These are phyloP conservation scores for Drosophila sechellia DNA, from an alignment of 1,140 invertebrate genomes.

Conservation along the genomic window DNA sequence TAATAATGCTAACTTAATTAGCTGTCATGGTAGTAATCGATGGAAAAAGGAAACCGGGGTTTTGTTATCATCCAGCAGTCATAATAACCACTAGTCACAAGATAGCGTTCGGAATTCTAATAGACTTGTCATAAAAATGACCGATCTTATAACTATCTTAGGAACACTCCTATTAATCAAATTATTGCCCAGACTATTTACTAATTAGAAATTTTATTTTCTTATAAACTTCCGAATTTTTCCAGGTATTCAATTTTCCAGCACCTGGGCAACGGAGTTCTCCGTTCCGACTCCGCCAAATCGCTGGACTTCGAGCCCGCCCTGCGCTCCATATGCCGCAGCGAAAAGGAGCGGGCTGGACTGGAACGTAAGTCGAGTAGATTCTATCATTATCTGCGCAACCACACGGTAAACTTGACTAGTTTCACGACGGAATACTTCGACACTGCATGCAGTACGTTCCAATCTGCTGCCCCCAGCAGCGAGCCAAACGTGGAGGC, in stretches of 20 bases:
- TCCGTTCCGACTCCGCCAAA: slow-evolving; percentile 53
- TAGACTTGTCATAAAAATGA: slow-evolving; percentile 2
- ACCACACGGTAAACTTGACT: slow-evolving; percentile 47
- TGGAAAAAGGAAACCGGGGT: slow-evolving; percentile 4
- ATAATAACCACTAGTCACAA: neutral
- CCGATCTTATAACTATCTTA: slow-evolving; percentile 3
- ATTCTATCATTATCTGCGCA: slow-evolving; percentile 87
- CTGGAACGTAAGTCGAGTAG: slow-evolving; percentile 85
- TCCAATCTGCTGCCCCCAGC: slow-evolving; percentile 22
- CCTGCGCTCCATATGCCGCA: slow-evolving; percentile 86
- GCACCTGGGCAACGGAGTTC: slow-evolving; percentile 46
- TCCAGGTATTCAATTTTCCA: slow-evolving; percentile 44
- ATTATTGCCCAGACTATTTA: neutral
- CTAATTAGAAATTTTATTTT: neutral
- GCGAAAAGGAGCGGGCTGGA: slow-evolving; percentile 86
- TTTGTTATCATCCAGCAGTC: slow-evolving; percentile 8
- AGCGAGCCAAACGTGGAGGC: slow-evolving; percentile 3
- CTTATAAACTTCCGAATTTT: neutral
- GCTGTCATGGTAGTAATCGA: slow-evolving; percentile 1
- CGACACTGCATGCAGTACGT: slow-evolving; percentile 60
- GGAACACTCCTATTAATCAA: slow-evolving; percentile 14
- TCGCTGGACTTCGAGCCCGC: slow-evolving; percentile 86
- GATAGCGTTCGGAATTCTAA: neutral
- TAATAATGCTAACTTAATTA: too few species aligned
- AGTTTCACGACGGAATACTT: slow-evolving; percentile 65